These are phyloP conservation scores for Sakesphorus luctuosus DNA, from an alignment of 2,113 vertebrate species.

Conservation along the genomic window DNA sequence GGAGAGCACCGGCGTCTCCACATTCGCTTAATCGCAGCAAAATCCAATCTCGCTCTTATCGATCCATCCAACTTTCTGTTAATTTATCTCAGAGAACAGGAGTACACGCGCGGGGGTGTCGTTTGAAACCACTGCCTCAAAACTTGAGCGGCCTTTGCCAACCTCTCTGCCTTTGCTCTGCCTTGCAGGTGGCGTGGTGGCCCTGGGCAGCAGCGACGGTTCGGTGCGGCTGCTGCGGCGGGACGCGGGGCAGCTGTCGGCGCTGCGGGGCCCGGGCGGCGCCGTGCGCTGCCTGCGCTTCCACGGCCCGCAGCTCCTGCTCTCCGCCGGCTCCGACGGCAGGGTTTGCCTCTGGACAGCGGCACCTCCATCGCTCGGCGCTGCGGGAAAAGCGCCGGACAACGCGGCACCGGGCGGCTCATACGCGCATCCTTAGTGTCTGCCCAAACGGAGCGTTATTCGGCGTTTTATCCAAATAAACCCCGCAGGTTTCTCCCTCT, in stretches of 20 bases:
- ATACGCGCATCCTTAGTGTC: fast-evolving
- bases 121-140: neutral
- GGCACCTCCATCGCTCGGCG: neutral
- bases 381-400: neutral
- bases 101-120: neutral
- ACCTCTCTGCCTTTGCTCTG: neutral
- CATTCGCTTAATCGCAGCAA: neutral
- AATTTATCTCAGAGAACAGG: neutral
- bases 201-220: constrained; percentile 77
- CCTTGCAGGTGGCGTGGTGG: constrained; percentile 75
- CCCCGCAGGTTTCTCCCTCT: neutral
- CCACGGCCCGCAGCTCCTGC: constrained; percentile 52
- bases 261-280: constrained; percentile 61
- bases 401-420: neutral
- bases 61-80: neutral
- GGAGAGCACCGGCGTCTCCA: neutral
- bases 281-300: constrained; percentile 70
- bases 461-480: constrained; percentile 48
- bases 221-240: constrained; percentile 72
- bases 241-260: constrained; percentile 50
- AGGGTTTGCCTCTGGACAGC: constrained; percentile 69
- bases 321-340: constrained; percentile 72
- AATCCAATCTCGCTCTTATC: constrained; percentile 2
- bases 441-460: neutral
- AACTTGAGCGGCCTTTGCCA: neutral